These are phyloP conservation scores for Luidia sarsii DNA, from an alignment of 53 echinoderm and acorn worm genomes.

Conservation along the genomic window DNA sequence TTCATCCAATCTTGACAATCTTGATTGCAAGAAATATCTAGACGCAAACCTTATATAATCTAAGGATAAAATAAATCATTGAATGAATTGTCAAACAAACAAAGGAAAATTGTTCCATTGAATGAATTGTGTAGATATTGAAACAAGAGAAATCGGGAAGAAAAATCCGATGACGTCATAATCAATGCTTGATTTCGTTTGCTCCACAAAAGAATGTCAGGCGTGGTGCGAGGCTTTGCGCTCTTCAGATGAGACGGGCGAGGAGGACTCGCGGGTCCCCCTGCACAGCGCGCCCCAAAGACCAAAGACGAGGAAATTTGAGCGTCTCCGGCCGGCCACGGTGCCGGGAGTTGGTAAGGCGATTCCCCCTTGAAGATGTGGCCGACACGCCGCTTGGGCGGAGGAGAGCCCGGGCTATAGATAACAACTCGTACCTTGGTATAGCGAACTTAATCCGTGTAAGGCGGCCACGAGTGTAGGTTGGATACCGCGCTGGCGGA, in stretches of 20 bases:
- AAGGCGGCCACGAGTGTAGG: background rate
- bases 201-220: constrained; percentile 20
- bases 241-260: too few species aligned
- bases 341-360: constrained; percentile 46
- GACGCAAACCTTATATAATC: too few species aligned
- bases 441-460: constrained; percentile 54
- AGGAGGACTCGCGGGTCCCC: background rate
- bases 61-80: too few species aligned
- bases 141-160: too few species aligned
- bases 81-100: too few species aligned
- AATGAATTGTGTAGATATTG: too few species aligned
- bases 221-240: too few species aligned
- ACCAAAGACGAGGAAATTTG: constrained; percentile 31
- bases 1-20: too few species aligned
- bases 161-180: background rate
- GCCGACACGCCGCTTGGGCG: constrained; percentile 28
- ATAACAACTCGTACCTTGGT: background rate
- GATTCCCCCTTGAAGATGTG: constrained; percentile 31
- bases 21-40: too few species aligned
- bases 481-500: constrained; percentile 13
- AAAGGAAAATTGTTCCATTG: too few species aligned
- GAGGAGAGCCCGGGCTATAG: too few species aligned
- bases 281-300: background rate
- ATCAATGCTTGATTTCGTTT: constrained; percentile 20
- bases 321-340: constrained; percentile 8